These are phyloP conservation scores for Siphlonurus alternatus DNA, from an alignment of 2,888 invertebrate genomes.

Conservation along the genomic window DNA sequence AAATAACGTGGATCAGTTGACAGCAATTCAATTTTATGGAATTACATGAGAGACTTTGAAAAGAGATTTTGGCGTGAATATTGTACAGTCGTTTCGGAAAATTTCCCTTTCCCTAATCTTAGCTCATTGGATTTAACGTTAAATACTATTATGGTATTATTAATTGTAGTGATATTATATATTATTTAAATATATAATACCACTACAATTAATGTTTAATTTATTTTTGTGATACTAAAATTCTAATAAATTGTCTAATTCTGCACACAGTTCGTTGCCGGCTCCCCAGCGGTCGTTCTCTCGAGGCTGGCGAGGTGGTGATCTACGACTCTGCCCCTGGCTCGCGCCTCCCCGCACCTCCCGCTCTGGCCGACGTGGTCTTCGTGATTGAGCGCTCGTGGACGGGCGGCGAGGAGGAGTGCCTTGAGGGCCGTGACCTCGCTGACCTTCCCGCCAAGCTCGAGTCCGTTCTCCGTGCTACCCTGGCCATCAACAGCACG, in stretches of 20 bases:
- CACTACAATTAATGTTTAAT: background rate
- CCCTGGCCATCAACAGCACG: background rate
- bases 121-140: too few relatives aligned
- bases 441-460: background rate
- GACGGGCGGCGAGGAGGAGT: background rate
- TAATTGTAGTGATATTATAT: background rate
- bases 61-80: too few relatives aligned
- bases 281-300: background rate
- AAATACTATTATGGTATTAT: background rate
- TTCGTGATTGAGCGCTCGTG: background rate
- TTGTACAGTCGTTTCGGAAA: too few relatives aligned
- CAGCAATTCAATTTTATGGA: too few relatives aligned
- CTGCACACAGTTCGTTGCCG: conserved; percentile 1
- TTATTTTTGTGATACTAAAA: background rate
- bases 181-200: background rate
- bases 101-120: too few relatives aligned
- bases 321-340: background rate
- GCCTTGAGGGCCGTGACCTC: background rate
- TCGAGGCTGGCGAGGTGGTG: background rate
- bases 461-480: background rate
- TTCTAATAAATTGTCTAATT: too few relatives aligned
- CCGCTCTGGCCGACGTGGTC: background rate
- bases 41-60: too few relatives aligned
- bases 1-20: too few relatives aligned
- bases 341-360: background rate